A percentile compares a stretch with the other conserved stretches of the same genome.
Evolutionary conservation across 2,797 vertebrate genomes (phyloP).

Genomic region (Leptoclinus maculatus): DNA sequence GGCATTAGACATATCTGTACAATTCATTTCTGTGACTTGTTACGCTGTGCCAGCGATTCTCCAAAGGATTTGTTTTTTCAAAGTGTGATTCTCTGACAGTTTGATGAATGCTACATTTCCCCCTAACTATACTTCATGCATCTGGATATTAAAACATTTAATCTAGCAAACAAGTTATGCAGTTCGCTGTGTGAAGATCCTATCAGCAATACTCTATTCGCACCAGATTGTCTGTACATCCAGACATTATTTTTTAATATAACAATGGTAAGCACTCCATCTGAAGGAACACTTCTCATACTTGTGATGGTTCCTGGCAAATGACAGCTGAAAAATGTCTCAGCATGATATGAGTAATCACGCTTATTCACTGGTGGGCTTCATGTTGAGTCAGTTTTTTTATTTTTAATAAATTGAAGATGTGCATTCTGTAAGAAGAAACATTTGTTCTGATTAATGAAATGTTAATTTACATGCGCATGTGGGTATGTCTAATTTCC

Average conservation of each 20-base stretch:
- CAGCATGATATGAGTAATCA: conserved; percentile 53
- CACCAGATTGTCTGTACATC: conserved; percentile 39
- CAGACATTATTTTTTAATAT: conserved; percentile 10
- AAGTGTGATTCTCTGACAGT: conserved; percentile 47
- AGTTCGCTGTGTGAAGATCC: conserved; percentile 29
- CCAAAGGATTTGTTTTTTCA: background rate
- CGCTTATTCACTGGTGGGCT: conserved; percentile 31
- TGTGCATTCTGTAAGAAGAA: background rate
- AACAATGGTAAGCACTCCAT: conserved; percentile 26
- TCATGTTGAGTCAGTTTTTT: conserved; percentile 19
- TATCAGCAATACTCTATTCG: conserved; percentile 34
- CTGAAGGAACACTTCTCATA: conserved; percentile 23
- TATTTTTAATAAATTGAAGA: conserved; percentile 25
- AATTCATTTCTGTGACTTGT: conserved; percentile 33
- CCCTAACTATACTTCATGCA: conserved; percentile 10
- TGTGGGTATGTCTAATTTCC: background rate
- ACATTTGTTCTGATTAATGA: background rate
- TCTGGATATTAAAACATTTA: conserved; percentile 50
- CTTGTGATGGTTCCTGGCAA: conserved; percentile 29
- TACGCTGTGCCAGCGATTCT: conserved; percentile 42
- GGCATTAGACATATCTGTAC: conserved; percentile 7
- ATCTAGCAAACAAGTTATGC: conserved; percentile 38
- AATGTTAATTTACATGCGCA: conserved; percentile 3
- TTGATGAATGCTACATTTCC: conserved; percentile 51
- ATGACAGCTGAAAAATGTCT: conserved; percentile 43